A percentile compares a stretch with the other conserved stretches of the same genome.
Evolutionary conservation across 1,140 invertebrate genomes (phyloP).

Genomic region (Bombus polaris): DNA sequence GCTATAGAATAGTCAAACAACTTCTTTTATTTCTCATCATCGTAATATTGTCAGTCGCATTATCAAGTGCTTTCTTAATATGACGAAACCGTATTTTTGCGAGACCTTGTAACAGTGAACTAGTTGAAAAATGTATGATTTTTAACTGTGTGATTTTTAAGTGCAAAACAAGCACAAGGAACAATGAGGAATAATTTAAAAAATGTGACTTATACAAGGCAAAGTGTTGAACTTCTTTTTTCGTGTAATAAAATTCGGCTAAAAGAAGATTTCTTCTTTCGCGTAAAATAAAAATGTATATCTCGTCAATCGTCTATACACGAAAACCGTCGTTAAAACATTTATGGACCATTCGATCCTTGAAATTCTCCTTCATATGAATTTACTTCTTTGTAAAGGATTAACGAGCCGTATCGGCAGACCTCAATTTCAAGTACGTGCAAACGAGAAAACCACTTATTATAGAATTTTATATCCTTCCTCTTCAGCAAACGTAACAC

Average conservation of each 20-base stretch:
- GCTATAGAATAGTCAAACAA: not conserved
- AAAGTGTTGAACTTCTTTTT: not conserved
- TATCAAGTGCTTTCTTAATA: not conserved
- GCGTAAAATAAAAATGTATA: not conserved
- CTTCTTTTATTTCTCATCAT: not conserved
- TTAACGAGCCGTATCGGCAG: constrained; percentile 15
- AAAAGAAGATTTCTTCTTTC: not conserved
- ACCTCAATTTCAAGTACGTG: not conserved
- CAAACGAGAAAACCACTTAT: not conserved
- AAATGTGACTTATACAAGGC: no score
- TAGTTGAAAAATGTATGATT: no score
- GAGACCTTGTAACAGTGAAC: not conserved
- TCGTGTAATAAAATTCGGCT: not conserved
- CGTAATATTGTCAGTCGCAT: no score
- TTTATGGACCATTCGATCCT: not conserved
- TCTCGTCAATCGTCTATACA: not conserved
- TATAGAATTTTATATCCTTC: no score
- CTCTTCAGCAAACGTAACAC: no score
- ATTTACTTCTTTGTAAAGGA: not conserved
- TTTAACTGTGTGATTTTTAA: no score
- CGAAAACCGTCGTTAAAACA: not conserved
- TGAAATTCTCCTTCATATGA: not conserved
- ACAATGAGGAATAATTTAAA: no score
- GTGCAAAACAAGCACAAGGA: no score
- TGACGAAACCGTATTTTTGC: not conserved